phyloP scores from a whole-genome alignment of 2,888 invertebrate genomes.

The Celastrina argiolus region DNA sequence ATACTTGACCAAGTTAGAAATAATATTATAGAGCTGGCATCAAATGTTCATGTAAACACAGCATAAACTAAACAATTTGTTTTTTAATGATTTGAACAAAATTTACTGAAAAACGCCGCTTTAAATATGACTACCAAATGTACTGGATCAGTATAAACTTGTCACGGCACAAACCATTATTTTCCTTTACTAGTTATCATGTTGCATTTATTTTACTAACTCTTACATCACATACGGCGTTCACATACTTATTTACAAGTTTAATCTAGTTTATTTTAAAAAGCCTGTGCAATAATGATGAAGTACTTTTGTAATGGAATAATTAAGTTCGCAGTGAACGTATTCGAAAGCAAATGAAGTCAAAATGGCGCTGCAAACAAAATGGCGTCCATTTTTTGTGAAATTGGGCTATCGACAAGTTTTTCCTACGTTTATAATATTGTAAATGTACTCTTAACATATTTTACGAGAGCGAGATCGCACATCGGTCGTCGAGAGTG shows the following conservation, averaged over 20 bases:
- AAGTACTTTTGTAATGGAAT: neutral
- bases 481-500: constrained; percentile 39
- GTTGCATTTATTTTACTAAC: constrained; percentile 2
- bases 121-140: neutral
- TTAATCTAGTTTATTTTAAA: neutral
- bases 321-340: neutral
- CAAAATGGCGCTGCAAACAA: neutral
- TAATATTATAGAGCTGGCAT: neutral
- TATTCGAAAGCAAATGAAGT: neutral
- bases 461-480: constrained; percentile 22
- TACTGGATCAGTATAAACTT: neutral
- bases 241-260: constrained; percentile 15
- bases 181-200: constrained; percentile 18
- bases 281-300: constrained; percentile 16
- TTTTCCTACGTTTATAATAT: constrained; percentile 8
- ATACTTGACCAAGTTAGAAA: neutral
- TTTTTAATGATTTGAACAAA: neutral
- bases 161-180: constrained; percentile 15
- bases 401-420: neutral
- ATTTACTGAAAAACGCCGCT: neutral
- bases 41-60: neutral
- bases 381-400: neutral
- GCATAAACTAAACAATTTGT: neutral
- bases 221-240: neutral
- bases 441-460: constrained; percentile 12